Evolutionary conservation across 2,797 vertebrate genomes (phyloP), one percentile per base, ranked within the genome.

Genomic region (Eutrigla gurnardus): DNA sequence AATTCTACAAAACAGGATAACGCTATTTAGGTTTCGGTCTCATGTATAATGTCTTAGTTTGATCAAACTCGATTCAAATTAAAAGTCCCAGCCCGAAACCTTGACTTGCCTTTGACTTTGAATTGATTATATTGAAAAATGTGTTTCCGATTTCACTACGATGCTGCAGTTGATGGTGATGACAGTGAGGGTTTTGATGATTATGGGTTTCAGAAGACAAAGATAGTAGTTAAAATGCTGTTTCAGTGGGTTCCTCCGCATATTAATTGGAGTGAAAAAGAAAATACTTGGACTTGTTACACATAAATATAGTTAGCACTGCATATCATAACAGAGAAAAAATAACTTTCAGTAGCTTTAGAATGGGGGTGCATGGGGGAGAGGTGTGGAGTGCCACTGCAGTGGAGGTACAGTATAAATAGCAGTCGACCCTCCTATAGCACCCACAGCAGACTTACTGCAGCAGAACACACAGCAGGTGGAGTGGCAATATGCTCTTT

Each of bases 331-430:
- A 59, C 13, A 39, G 39, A 64, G 61, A 32, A 49, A 1, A 76
- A 76, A 25, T 25, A 25, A 80, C 33, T 73, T 73, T 72, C 7
- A 35, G 36, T 18, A 18, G 66, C 67, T 77, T 73, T 43, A 67
- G 32, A 81, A 77, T 25, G 47, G 60, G 60, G 75, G 57, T 72
- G 65, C 82, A 84, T 45, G 64, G 73, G 25, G 70, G 73, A 79
- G 74, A 83, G 65, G 59, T 73, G 55, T 82, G 75, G 67, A 82
- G 85, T 59, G 75, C 73, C 78, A 64, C 87, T 85, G 85, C 88
- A 81, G 89, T 77, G 72, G 77, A 86, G 78, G 49, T 82, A 78
- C 75, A 78, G 86, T 89, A 91, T 91, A 89, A 92, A 92, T 89
- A 92, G 88, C 73, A 87, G 76, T 68, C 78, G 7, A 88, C 82